Conservation (phyloP, 1,140 invertebrate genomes). For the Caerostris darwini region DNA sequence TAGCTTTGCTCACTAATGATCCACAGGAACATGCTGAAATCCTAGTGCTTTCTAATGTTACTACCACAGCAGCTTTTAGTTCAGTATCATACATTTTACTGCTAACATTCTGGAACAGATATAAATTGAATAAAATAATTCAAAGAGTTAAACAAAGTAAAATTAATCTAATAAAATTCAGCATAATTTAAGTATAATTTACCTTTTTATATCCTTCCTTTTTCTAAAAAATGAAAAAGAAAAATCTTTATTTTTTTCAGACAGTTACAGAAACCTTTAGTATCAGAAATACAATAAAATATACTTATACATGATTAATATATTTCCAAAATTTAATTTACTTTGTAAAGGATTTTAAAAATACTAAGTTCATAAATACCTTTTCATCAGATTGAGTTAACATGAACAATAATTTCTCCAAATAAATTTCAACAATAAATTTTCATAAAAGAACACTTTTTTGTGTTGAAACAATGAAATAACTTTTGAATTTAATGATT, state of each 20-base stretch:
- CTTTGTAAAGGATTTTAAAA: too few relatives aligned
- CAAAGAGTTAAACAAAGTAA: neutral
- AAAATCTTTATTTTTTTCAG: conserved; percentile 19
- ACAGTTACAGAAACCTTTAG: neutral
- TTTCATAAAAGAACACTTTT: too few relatives aligned
- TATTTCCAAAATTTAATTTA: too few relatives aligned
- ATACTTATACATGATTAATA: too few relatives aligned
- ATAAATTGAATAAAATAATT: neutral
- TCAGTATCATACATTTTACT: conserved; percentile 86
- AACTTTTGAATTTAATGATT: too few relatives aligned
- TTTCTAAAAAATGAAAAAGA: conserved; percentile 60
- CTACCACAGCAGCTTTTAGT: conserved; percentile 93
- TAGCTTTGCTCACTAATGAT: conserved; percentile 89
- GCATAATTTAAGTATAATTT: conserved; percentile 25
- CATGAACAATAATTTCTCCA: too few relatives aligned
- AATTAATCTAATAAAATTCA: neutral
- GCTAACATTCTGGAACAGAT: conserved; percentile 65
- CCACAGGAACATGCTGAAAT: conserved; percentile 94
- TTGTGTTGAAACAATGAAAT: too few relatives aligned
- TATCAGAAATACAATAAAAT: neutral
- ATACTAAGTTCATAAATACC: too few relatives aligned
- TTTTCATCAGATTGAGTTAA: too few relatives aligned
- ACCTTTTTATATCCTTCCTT: conserved; percentile 69
- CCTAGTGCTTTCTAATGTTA: conserved; percentile 96
- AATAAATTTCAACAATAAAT: too few relatives aligned